A percentile compares a stretch with the other conserved stretches of the same genome.
Conservation (phyloP, 1,140 invertebrate species). For the Drosophila lini region DNA sequence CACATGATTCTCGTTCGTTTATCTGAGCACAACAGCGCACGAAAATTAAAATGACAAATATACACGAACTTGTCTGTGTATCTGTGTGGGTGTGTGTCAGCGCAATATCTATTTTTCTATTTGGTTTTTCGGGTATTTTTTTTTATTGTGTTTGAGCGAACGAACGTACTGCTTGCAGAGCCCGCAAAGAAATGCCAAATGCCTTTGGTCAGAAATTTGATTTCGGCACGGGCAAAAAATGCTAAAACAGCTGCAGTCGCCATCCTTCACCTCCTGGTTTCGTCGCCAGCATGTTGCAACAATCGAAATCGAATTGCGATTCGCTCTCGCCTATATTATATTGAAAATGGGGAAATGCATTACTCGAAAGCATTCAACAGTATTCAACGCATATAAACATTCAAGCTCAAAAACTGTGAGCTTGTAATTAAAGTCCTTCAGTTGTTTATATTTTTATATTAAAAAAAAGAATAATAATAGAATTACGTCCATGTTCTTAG, state of each 20-base stretch:
- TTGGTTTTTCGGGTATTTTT: constrained; percentile 1
- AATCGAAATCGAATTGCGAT: constrained; percentile 14
- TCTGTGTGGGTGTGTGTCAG: constrained; percentile 26
- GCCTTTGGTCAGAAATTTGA: constrained; percentile 20
- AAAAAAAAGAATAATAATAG: no score
- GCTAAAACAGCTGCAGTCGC: constrained; percentile 34
- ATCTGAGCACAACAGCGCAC: constrained; percentile 57
- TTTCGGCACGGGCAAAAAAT: constrained; percentile 16
- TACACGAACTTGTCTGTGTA: constrained; percentile 12
- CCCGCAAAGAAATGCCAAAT: constrained; percentile 31
- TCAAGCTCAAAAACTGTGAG: background rate
- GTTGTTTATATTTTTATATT: no score
- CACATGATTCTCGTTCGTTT: constrained; percentile 66
- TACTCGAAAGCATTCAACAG: background rate
- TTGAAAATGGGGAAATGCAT: constrained; percentile 4
- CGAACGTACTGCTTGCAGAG: constrained; percentile 24
- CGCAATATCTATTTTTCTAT: constrained; percentile 13
- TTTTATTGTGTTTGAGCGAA: constrained; percentile 3
- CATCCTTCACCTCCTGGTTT: background rate
- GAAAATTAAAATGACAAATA: constrained; percentile 70
- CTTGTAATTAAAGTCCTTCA: no score
- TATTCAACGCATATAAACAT: no score
- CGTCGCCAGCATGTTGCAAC: constrained; percentile 18
- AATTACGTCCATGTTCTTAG: no score
- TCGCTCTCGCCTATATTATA: background rate